Evolutionary conservation across 2,888 invertebrate species (phyloP).

Genomic region (Mallateleia sp.): DNA sequence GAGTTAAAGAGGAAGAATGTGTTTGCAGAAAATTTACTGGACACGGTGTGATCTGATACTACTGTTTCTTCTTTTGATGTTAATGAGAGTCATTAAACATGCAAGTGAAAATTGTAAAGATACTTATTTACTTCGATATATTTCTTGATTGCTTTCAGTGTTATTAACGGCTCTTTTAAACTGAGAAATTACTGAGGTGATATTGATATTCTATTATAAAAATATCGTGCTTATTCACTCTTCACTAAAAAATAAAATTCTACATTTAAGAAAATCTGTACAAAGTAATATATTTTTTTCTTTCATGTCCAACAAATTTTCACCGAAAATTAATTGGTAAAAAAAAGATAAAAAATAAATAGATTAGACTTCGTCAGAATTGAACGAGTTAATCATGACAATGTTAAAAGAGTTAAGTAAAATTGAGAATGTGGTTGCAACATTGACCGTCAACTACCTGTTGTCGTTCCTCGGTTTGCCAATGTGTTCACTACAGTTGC

Average conservation of each 20-base stretch:
- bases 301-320: too few relatives aligned
- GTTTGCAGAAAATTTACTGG: slow-evolving; percentile 47
- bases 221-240: neutral
- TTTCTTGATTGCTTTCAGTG: slow-evolving; percentile 10
- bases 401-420: neutral
- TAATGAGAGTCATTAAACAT: slow-evolving; percentile 34
- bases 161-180: neutral
- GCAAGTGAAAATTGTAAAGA: slow-evolving; percentile 30
- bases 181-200: neutral
- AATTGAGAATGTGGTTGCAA: slow-evolving; percentile 41
- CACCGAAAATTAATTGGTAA: too few relatives aligned
- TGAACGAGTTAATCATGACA: neutral
- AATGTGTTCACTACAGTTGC: slow-evolving; percentile 80
- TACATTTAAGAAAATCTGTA: neutral
- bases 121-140: neutral
- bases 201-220: neutral
- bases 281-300: too few relatives aligned
- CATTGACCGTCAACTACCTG: slow-evolving; percentile 87
- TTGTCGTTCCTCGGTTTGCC: slow-evolving; percentile 83
- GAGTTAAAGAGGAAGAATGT: slow-evolving; percentile 36
- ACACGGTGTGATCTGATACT: slow-evolving; percentile 49
- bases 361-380: neutral
- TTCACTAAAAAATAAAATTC: too few relatives aligned
- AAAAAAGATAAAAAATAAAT: neutral
- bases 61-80: slow-evolving; percentile 36